Base-by-base conservation (phyloP, 2,113 vertebrate species). In the Anguilla rostrata region DNA sequence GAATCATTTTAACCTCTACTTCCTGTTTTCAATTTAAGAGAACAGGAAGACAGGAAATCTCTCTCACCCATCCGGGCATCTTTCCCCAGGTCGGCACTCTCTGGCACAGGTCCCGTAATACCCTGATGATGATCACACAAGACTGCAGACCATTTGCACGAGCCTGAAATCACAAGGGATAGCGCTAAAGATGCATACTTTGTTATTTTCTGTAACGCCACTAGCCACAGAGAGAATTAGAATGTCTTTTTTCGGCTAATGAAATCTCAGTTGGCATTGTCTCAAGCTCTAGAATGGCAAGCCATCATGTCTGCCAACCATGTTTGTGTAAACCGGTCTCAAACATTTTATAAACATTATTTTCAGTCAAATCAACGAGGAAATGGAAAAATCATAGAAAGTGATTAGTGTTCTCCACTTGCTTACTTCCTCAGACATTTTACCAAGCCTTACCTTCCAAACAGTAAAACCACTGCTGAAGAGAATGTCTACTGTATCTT, bases 131-230 rank as follows among this genome's bases (percentile, higher is more conserved):
- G 39, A 97, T 95, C 85, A 96, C 96, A 63, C 96, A 97, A 1
- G 95, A 96, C 91, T 97, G 96, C 41, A 97, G 94, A 82, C 95
- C 93, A 0, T 97, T 97, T 63, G 97, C 96, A 16, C 94, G 94
- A 39, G 97, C 96, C 97, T 97, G 88, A 39, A 83, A 1, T 0
- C 53, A n/a, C 60, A 66, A 60, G 56, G 53, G 41, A 56, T 63
- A 49, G 56, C 43, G 78, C 34, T 53, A 41, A 82, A 5, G 26
- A 39, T 40, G 26, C 26, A 12, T 16, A 53, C 16, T 1, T 40
- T 53, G 56, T 39, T 41, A 56, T 16, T 26, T 39, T 66, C 5
- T 29, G 3, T 39, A 78, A 0, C 75, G 2, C 18, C 0, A 75
- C 66, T 9, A 14, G 66, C 49, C 49, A 53, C 49, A 53, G 49